A percentile compares a stretch with the other conserved stretches of the same genome.
phyloP scores from a whole-genome alignment of 2,113 vertebrate genomes.

The Geothlypis trichas region DNA sequence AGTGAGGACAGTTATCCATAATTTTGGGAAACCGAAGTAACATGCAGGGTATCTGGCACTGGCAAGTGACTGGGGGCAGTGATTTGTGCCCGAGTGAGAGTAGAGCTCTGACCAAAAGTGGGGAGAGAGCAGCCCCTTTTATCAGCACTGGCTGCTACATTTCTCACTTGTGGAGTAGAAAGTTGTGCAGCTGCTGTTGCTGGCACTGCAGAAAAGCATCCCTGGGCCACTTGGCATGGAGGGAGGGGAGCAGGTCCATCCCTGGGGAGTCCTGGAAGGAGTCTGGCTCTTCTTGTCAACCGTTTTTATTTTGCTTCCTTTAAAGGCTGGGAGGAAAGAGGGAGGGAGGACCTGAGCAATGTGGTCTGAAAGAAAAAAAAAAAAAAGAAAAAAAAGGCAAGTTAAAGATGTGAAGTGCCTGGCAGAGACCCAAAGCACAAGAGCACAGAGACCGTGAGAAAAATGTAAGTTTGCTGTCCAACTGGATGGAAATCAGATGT shows the following conservation, averaged over 20 bases:
- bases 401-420: constrained; percentile 23
- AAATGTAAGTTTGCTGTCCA: constrained; percentile 40
- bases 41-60: rapidly evolving
- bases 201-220: neutral
- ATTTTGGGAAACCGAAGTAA: neutral
- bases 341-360: neutral
- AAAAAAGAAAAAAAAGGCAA: neutral
- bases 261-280: neutral
- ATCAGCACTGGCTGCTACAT: neutral
- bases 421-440: constrained; percentile 54
- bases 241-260: neutral
- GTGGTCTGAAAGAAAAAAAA: neutral
- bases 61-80: neutral
- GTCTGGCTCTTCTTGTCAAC: neutral
- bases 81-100: rapidly evolving
- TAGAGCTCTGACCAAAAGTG: neutral
- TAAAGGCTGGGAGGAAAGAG: neutral
- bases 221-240: neutral
- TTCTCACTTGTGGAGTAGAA: neutral
- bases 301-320: neutral
- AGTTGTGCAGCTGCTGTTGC: neutral
- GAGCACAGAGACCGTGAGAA: constrained; percentile 70
- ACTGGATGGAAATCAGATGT: constrained; percentile 54
- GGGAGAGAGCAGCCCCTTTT: neutral
- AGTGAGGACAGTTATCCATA: neutral